Percentiles rank a stretch among this genome's conserved stretches.
These are phyloP conservation scores for cattle (Bos taurus) DNA, from an alignment of 2,113 vertebrate genomes.

Conservation along the genomic window DNA sequence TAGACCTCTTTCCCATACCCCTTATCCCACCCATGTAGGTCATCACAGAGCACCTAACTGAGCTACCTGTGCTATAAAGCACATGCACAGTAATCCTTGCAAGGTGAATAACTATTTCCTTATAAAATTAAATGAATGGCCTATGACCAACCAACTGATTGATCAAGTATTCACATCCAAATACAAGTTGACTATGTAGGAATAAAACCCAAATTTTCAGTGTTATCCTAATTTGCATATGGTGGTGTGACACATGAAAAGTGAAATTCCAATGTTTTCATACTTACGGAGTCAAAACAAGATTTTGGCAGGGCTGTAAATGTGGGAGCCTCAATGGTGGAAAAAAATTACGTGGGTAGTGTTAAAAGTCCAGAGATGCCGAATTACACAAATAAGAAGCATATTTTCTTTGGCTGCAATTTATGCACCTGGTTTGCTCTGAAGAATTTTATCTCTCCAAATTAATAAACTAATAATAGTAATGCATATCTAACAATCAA, in stretches of 20 bases:
- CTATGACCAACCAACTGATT: neutral
- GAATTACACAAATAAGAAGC: neutral
- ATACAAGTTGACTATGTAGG: neutral
- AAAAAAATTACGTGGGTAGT: neutral
- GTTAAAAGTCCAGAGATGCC: neutral
- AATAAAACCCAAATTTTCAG: neutral
- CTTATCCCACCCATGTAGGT: neutral
- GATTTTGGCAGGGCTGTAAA: neutral
- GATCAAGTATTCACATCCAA: neutral
- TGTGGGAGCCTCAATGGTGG: neutral
- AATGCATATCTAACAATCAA: neutral
- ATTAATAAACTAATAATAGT: neutral
- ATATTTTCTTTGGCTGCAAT: neutral
- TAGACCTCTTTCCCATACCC: neutral
- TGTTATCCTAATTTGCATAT: neutral
- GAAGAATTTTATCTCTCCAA: neutral
- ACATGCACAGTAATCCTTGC: neutral
- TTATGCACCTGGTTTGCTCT: neutral
- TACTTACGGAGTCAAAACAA: neutral
- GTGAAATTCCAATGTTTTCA: constrained; percentile 6
- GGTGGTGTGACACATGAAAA: neutral
- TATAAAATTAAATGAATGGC: neutral
- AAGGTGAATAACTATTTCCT: neutral
- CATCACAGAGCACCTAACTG: neutral
- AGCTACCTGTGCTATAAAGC: neutral